Evolutionary conservation across 2,888 invertebrate genomes (phyloP), one percentile per base, ranked within the genome.

Genomic region (Leptopilina drosophilae): DNA sequence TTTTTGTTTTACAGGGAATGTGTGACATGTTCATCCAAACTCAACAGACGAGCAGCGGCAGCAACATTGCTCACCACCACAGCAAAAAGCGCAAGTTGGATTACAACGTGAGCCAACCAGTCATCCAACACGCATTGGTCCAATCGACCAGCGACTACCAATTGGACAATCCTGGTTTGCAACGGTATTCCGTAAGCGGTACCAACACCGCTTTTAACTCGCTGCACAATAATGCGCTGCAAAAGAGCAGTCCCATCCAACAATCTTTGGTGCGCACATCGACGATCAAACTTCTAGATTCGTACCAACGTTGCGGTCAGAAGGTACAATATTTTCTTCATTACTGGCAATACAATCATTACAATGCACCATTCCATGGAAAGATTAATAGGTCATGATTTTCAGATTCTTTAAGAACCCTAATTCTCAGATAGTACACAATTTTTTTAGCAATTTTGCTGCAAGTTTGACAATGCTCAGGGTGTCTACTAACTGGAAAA

Each of bases 1-100:
- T 65, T 56, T 79, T 77, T 67, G 78, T 78, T 67, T 93, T 93
- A 40, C 93, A 96, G 96, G 95, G 95, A 95, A 95, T 95, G 95
- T 95, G 94, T 96, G 96, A 96, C 96, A 96, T 96, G 96, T 96
- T 95, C 95, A 95, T 95, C 94, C 94, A 93, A 93, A 93, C 94
- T 93, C 94, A 94, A 90, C 93, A 93, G 91, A 92, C 93, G 92
- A 93, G 92, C 92, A 90, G 89, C 91, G 88, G 88, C 88, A 91
- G 91, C 91, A 88, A 86, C 88, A 88, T 85, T 89, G 91, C 89
- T 90, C 91, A 92, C 86, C 92, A 92, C 83, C 89, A 88, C 81
- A 89, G 87, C 85, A 92, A 92, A 87, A 92, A 93, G 87, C 92
- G 92, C 85, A 93, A 92, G 88, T 91, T 92, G 90, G 92, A 92